phyloP scores from a whole-genome alignment of 2,797 vertebrate species.

The Hafferia zeledoni region DNA sequence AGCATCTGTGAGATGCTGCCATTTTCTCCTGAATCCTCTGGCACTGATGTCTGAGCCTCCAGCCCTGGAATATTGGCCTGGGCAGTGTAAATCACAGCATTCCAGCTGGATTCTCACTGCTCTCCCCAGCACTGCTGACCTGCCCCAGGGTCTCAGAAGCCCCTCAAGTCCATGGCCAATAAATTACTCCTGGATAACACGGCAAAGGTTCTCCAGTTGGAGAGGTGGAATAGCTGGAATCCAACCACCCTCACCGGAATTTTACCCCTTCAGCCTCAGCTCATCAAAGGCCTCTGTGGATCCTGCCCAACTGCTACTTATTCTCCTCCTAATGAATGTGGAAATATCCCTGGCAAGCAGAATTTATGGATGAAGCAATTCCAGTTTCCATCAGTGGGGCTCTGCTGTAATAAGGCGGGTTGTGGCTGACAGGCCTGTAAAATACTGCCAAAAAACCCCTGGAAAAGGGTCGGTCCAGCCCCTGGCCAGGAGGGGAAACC shows the following conservation, averaged over 20 bases:
- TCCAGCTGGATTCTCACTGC: neutral
- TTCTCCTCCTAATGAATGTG: slow-evolving; percentile 70
- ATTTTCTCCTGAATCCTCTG: neutral
- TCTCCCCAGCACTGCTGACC: neutral
- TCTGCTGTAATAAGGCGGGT: slow-evolving; percentile 57
- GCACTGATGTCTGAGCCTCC: neutral
- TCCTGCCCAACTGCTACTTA: slow-evolving; percentile 16
- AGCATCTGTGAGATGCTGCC: neutral
- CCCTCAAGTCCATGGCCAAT: slow-evolving; percentile 32
- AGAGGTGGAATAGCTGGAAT: neutral
- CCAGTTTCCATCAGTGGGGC: slow-evolving; percentile 64
- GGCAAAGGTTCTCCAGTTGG: slow-evolving; percentile 1
- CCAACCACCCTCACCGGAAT: neutral
- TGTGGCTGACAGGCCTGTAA: slow-evolving; percentile 62
- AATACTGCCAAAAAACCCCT: slow-evolving; percentile 56
- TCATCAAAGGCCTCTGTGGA: slow-evolving; percentile 62
- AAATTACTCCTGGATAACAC: slow-evolving; percentile 72
- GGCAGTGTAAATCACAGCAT: neutral
- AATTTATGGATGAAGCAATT: slow-evolving; percentile 74
- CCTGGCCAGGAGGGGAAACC: neutral
- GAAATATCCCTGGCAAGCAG: slow-evolving; percentile 54
- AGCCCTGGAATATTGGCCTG: neutral
- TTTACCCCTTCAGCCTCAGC: slow-evolving; percentile 65
- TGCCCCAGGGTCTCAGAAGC: slow-evolving; percentile 57
- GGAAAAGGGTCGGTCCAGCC: neutral